Evolutionary conservation across 2,888 invertebrate genomes (phyloP), one percentile per base, ranked within the genome.

Genomic region (Melieria picta): DNA sequence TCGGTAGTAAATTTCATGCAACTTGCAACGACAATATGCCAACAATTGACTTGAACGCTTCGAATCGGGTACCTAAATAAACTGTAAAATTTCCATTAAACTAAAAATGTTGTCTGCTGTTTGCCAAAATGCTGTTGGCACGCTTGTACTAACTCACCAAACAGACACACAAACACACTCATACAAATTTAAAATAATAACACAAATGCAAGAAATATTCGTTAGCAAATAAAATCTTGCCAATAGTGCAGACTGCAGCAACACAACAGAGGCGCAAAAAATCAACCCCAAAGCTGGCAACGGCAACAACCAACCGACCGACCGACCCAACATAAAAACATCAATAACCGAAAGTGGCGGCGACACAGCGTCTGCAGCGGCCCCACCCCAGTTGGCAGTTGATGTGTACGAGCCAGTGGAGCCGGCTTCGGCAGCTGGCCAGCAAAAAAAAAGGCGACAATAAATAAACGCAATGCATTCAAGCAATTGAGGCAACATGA

Each of bases 381-480:
- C 50, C 47, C 66, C 58, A 48, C 7, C 48, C 13, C n/a, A 50
- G 3, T 50, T 11, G 11, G 11, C 50, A 10, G 9, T 9, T 10
- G 50, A 2, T 50, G 2, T 10, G 11, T 50, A 50, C 50, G 11
- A 10, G 2, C 11, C 10, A 50, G 50, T 10, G 11, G 11, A 10
- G 11, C 50, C 50, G 50, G 50, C 10, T 50, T 10, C 11, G 30
- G 48, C 11, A 50, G 60, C 16, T 43, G 4, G 13, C 7, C 42
- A 13, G 7, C 42, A 66, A 58, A 58, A 7, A 57, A 7, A 48
- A 11, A n/a, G 13, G 56, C 3, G 69, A 56, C 16, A 63, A 63
- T 55, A 69, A 63, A 62, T 63, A 56, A 69, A 69, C 57, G 69
- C 61, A 62, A 63, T 69, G 69, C 69, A 69, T 69, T 69, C 52